Percentiles rank a stretch among this genome's conserved stretches.
Conservation (phyloP, 2,113 vertebrate genomes). For the Choloepus hoffmanni region DNA sequence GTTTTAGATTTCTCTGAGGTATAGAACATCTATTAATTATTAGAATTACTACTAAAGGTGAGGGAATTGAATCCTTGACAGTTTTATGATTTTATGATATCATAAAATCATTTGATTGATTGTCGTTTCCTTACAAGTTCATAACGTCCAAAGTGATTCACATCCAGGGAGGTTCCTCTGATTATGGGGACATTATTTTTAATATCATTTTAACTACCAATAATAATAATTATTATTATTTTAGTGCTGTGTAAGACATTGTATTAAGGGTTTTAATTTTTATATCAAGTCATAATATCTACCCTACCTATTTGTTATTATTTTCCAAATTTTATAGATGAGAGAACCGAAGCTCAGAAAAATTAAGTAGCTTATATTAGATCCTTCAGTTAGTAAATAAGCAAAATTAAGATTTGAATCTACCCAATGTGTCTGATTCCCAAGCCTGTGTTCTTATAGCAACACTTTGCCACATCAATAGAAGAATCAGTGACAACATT, state of each 20-base stretch:
- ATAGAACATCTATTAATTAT: conserved; percentile 53
- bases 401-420: neutral
- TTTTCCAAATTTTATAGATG: neutral
- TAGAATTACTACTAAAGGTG: conserved; percentile 54
- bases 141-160: neutral
- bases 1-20: conserved; percentile 42
- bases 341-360: neutral
- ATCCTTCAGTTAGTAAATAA: neutral
- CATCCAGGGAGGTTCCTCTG: neutral
- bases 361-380: neutral
- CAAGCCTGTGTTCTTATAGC: neutral
- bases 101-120: conserved; percentile 48
- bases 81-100: conserved; percentile 31
- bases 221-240: neutral
- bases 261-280: neutral
- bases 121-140: conserved; percentile 36
- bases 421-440: neutral
- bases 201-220: no score
- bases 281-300: neutral
- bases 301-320: neutral
- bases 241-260: neutral
- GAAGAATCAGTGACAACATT: neutral
- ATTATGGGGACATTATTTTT: neutral
- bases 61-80: conserved; percentile 4
- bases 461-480: neutral